Base-by-base conservation (phyloP, 2,888 invertebrate genomes). In the Watsonalla cultraria region DNA sequence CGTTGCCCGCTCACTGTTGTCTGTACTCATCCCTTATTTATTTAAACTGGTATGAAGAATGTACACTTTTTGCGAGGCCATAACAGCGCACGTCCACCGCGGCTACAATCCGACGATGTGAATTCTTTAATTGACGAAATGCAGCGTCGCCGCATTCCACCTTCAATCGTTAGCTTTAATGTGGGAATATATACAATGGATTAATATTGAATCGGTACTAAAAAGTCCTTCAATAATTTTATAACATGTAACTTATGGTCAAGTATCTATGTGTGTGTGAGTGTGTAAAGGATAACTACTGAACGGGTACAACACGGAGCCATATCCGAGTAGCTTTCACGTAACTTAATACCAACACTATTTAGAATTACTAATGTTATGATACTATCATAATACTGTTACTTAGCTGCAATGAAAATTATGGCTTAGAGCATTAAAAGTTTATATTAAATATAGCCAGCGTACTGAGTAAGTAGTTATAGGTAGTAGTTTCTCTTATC, bases 21-120 rank as follows among this genome's bases (percentile, higher is more conserved):
- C 74, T 72, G 80, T 77, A 84, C 86, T 89, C 89, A 90, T 89
- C 86, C 86, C 86, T 88, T 90, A 89, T 90, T 90, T 90, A 89
- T 89, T 85, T 87, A 87, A 86, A 85, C 86, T 78, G 86, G 86
- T 86, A 88, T 84, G 82, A 87, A 77, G 89, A 86, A 89, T 89
- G 82, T 78, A 66, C 68, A 70, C 75, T 86, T 89, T 89, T 89
- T 88, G 83, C 79, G 60, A 53, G 56, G 68, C 76, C 76, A 82
- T 83, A 84, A 84, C 86, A 83, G 82, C 80, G 78, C 74, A 82
- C 78, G 76, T 76, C 74, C 78, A 73, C 70, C 72, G 73, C 73
- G 59, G 72, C 67, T 68, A 76, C 84, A 78, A 76, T 80, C 78
- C 78, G 72, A 80, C 74, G 68, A 81, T 75, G 78, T 76, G 79